phyloP scores from a whole-genome alignment of 1,140 invertebrate genomes.

The Rhizoglyphus robini region DNA sequence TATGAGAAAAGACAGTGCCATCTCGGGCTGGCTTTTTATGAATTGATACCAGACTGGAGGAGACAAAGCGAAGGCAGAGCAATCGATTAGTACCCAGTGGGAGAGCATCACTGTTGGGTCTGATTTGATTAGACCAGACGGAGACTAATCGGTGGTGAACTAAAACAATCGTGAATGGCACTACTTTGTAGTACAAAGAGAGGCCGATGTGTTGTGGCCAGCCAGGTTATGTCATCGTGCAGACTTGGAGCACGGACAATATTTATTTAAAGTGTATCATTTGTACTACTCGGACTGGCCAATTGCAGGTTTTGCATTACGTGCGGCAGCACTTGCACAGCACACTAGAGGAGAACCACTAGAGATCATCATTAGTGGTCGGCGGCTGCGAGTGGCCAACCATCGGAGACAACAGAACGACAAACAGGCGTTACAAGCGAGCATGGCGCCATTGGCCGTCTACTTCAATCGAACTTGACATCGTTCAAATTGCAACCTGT shows the following conservation, averaged over 20 bases:
- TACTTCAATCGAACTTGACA: neutral
- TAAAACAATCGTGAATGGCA: neutral
- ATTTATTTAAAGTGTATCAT: neutral
- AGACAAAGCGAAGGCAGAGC: neutral
- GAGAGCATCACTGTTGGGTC: neutral
- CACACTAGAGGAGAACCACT: neutral
- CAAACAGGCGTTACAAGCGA: slow-evolving; percentile 6
- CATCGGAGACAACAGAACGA: neutral
- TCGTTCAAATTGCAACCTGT: neutral
- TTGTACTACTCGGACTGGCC: neutral
- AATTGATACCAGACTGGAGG: neutral
- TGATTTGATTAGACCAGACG: neutral
- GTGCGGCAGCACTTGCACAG: neutral
- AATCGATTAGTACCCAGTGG: neutral
- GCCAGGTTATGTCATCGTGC: no score
- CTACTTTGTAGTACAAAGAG: slow-evolving; percentile 4
- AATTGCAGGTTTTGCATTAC: slow-evolving; percentile 7
- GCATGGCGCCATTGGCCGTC: neutral
- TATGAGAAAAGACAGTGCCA: no score
- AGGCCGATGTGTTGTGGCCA: no score
- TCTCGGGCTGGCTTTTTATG: neutral
- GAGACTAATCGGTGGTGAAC: neutral
- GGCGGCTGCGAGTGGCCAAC: no score
- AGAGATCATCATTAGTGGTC: neutral
- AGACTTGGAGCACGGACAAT: no score